Percentiles rank a stretch among this genome's conserved stretches.
Conservation (phyloP, 1,140 invertebrate genomes). For the Calephelis nemesis region DNA sequence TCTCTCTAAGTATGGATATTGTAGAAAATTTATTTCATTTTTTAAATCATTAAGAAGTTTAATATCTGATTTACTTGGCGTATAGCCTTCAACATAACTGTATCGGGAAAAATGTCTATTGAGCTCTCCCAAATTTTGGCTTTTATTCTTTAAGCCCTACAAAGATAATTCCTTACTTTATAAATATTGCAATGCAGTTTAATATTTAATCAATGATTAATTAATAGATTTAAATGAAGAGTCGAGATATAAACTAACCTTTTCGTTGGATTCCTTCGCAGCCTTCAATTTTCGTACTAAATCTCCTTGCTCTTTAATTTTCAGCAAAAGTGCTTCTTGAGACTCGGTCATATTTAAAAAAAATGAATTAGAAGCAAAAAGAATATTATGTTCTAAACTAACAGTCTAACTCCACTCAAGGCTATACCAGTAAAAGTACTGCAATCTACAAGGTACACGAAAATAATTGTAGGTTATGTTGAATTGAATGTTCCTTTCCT, state of each 20-base stretch:
- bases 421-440: constrained; percentile 47
- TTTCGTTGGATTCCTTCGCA: constrained; percentile 86
- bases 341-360: constrained; percentile 53
- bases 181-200: constrained; percentile 42
- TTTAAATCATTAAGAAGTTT: constrained; percentile 68
- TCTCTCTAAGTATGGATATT: constrained; percentile 76
- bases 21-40: constrained; percentile 56
- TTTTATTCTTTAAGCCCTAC: constrained; percentile 49
- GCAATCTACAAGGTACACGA: constrained; percentile 33
- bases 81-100: constrained; percentile 81
- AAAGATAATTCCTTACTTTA: constrained; percentile 43
- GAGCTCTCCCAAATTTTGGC: constrained; percentile 52
- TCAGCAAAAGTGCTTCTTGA: constrained; percentile 80
- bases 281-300: constrained; percentile 90
- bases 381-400: constrained; percentile 26
- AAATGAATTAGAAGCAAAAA: constrained; percentile 23
- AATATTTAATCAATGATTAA: constrained; percentile 10
- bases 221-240: neutral
- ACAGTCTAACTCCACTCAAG: constrained; percentile 37
- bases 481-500: constrained; percentile 32
- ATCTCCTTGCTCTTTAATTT: constrained; percentile 90
- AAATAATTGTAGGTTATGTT: constrained; percentile 56
- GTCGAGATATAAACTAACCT: constrained; percentile 78
- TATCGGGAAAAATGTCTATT: constrained; percentile 70
- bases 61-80: constrained; percentile 76